Evolutionary conservation across 2,888 invertebrate species (phyloP).

Genomic region (Metallyticus violacea): DNA sequence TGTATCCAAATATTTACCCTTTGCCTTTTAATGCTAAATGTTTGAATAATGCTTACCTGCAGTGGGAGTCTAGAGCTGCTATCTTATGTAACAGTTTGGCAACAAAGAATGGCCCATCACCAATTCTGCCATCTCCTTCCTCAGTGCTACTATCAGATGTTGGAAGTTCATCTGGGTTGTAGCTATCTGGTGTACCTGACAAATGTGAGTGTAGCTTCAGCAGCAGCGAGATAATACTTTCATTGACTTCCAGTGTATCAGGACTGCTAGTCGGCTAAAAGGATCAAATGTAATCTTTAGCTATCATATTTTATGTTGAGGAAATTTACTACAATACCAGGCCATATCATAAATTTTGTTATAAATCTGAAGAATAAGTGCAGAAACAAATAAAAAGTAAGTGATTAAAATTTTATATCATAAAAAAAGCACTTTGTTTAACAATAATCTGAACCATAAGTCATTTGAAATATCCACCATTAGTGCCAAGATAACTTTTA

Average conservation of each 20-base stretch:
- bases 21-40: not conserved
- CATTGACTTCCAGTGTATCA: conserved; percentile 63
- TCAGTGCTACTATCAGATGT: conserved; percentile 44
- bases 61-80: conserved; percentile 65
- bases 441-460: too few species aligned
- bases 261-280: not conserved
- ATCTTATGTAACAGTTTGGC: conserved; percentile 76
- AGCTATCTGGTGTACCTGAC: conserved; percentile 80
- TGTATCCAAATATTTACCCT: not conserved
- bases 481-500: too few species aligned
- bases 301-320: too few species aligned
- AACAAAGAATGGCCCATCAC: conserved; percentile 87
- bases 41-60: conserved; percentile 44
- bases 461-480: too few species aligned
- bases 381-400: too few species aligned
- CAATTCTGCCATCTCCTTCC: conserved; percentile 53
- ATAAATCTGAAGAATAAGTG: too few species aligned
- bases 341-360: too few species aligned
- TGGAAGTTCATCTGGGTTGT: conserved; percentile 47
- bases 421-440: too few species aligned
- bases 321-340: too few species aligned
- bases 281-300: not conserved
- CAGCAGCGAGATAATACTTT: conserved; percentile 86
- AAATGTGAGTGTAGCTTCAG: conserved; percentile 88
- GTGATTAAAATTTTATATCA: too few species aligned